Conservation (phyloP, 2,797 vertebrate species). For the Spatula versicolor region DNA sequence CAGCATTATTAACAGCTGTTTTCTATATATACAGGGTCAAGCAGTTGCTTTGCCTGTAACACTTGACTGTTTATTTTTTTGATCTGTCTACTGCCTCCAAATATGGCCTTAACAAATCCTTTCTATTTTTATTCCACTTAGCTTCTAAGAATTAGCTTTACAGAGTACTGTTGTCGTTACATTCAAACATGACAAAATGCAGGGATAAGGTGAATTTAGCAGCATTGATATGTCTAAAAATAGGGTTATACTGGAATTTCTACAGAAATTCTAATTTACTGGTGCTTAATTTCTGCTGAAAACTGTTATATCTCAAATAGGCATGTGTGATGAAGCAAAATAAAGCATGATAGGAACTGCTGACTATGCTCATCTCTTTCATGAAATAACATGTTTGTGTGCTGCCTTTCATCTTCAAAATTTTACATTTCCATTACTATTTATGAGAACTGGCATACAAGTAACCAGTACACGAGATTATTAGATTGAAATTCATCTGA, state of each 20-base stretch:
- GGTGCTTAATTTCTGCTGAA: background rate
- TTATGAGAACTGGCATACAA: background rate
- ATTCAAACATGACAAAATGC: background rate
- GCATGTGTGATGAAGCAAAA: background rate
- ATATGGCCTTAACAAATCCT: background rate
- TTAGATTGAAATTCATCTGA: background rate
- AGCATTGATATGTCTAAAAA: background rate
- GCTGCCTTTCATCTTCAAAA: background rate
- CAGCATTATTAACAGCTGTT: background rate
- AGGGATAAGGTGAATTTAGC: background rate
- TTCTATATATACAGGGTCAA: background rate
- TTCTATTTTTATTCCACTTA: slow-evolving; percentile 18
- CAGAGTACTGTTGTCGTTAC: background rate
- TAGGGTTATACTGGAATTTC: background rate
- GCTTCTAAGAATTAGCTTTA: slow-evolving; percentile 18
- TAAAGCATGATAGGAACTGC: background rate
- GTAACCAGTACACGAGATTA: background rate
- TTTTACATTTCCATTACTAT: background rate
- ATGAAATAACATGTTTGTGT: background rate
- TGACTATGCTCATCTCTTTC: background rate
- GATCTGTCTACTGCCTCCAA: background rate
- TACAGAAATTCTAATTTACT: background rate
- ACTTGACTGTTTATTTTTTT: background rate
- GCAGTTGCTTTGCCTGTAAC: background rate
- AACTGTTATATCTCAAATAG: background rate